Percentiles rank a stretch among this genome's conserved stretches.
These are phyloP conservation scores for Tychaedon coryphoeus DNA, from an alignment of 2,113 vertebrate species.

Conservation along the genomic window DNA sequence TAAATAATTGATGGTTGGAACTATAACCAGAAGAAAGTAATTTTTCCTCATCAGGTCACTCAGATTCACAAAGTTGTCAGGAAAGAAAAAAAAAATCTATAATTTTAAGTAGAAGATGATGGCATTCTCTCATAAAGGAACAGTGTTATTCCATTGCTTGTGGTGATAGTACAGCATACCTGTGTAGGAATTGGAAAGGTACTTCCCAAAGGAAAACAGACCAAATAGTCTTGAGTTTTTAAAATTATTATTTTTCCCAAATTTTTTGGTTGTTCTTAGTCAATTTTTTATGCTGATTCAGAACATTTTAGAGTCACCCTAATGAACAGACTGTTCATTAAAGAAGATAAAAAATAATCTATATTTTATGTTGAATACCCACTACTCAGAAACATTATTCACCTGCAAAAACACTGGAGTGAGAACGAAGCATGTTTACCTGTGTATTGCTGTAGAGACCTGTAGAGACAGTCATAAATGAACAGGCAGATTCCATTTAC, in stretches of 20 bases:
- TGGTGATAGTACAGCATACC: background rate
- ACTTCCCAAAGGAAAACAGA: background rate
- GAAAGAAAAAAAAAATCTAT: background rate
- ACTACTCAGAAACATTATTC: background rate
- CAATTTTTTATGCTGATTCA: background rate
- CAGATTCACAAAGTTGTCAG: background rate
- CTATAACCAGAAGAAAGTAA: background rate
- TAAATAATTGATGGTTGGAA: background rate
- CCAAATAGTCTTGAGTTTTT: background rate
- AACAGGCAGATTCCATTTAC: background rate
- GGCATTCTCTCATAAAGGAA: background rate
- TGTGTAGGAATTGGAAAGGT: background rate
- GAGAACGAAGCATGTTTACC: background rate
- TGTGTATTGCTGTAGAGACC: background rate
- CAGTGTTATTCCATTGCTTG: background rate
- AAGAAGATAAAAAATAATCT: slow-evolving; percentile 4
- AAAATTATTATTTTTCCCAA: fast-evolving
- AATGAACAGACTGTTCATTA: background rate
- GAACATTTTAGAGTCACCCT: background rate
- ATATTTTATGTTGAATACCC: slow-evolving; percentile 3
- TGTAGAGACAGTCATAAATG: background rate
- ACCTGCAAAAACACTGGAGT: background rate
- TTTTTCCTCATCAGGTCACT: background rate
- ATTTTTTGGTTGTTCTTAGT: background rate
- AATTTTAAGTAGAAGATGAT: background rate